phyloP scores from a whole-genome alignment of 2,797 vertebrate species.

The Onychomys torridus region DNA sequence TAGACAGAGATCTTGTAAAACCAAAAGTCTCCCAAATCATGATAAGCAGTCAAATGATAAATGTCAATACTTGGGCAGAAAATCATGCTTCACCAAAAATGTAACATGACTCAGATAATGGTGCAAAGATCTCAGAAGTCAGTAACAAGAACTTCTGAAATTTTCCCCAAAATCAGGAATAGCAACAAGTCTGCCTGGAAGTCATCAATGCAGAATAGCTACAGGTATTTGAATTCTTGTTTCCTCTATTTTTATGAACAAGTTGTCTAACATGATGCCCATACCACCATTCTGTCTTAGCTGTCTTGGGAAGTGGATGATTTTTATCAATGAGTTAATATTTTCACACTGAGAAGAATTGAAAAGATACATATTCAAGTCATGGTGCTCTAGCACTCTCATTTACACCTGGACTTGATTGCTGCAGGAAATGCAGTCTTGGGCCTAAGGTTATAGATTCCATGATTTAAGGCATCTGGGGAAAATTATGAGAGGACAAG shows the following conservation, averaged over 20 bases:
- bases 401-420: neutral
- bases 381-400: neutral
- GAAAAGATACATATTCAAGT: neutral
- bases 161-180: neutral
- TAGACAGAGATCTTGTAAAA: neutral
- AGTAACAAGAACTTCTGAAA: neutral
- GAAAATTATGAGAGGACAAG: neutral
- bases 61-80: constrained; percentile 11
- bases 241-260: neutral
- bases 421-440: neutral
- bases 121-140: neutral
- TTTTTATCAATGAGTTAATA: neutral
- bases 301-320: neutral
- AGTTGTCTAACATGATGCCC: neutral
- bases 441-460: neutral
- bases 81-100: constrained; percentile 1
- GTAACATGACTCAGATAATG: neutral
- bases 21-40: neutral
- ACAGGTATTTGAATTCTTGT: neutral
- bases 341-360: neutral
- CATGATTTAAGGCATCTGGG: neutral
- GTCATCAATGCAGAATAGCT: neutral
- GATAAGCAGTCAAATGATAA: neutral
- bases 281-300: neutral
- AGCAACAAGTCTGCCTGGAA: neutral